Evolutionary conservation across 2,888 invertebrate genomes (phyloP), one percentile per base, ranked within the genome.

Genomic region (Dexiosoma caninum): DNA sequence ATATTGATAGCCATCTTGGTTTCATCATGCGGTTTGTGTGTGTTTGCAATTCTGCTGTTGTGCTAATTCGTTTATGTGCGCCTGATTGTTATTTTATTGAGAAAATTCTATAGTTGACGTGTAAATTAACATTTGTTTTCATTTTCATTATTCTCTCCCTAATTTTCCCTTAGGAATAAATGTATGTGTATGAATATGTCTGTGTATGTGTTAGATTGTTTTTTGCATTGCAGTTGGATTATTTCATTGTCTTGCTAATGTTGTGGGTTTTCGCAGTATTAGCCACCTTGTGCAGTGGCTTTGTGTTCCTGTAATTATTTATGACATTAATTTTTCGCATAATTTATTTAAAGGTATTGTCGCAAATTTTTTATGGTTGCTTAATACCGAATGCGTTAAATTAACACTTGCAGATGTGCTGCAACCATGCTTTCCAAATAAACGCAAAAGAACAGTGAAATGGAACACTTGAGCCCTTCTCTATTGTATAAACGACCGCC

Each of bases 51-150:
- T 37, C 8, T 49, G 21, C 35, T 57, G 46, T 55, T 70, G 62
- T 46, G 40, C 12, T 62, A 66, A n/a, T n/a, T n/a, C n/a, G n/a
- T n/a, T n/a, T n/a, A n/a, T n/a, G n/a, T n/a, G n/a, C n/a, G n/a
- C n/a, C n/a, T n/a, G n/a, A 55, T 70, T 57, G 37, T 40, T 23
- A 77, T 71, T 66, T 64, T 49, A 64, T 64, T 49, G 62, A 37
- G 37, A 46, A 49, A 62, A 21, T 46, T 53, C 46, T 46, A 64
- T 70, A 40, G 46, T 64, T 32, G 30, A 49, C 10, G 14, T 10
- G 2, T 27, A 7, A 21, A 35, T 55, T 46, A 46, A 27, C n/a
- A 42, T 32, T 44, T 23, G n/a, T 23, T 46, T 46, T 19, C 16
- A 27, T 27, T 9, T 12, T 55, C 23, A 23, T 59, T n/a, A 0